Evolutionary conservation across 2,797 vertebrate species (phyloP), one percentile per base, ranked within the genome.

Genomic region (Salarias fasciatus): DNA sequence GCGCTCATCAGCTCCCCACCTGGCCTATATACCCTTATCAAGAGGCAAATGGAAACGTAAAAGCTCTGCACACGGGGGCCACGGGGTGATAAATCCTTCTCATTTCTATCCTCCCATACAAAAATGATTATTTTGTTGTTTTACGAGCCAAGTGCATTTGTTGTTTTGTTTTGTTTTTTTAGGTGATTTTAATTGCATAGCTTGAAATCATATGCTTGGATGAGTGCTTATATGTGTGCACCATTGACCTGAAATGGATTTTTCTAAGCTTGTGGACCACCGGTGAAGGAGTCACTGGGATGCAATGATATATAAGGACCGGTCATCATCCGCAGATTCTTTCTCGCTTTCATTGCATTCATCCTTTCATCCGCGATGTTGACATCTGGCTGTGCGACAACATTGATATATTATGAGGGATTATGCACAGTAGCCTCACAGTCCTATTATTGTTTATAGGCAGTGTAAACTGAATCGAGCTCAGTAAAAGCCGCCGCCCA

Each of bases 1-100:
- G 72, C 65, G 56, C 64, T 57, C 56, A 64, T 67, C 72, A 57
- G 53, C 33, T 68, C 42, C 46, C 15, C 11, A 31, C 62, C 36
- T 53, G 44, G 59, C 30, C 58, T 38, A 11, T 36, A 52, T 36
- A 52, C 40, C 49, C 15, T 49, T 24, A 55, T 68, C 55, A 41
- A 53, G 53, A 51, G 73, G 47, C 33, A 61, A 43, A 42, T 71
- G n/a, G 33, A 51, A 69, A 58, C 60, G 29, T 33, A 44, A 70
- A 62, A 70, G 44, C 53, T 74, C 44, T 67, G 51, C 56, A 28
- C 13, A 29, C 14, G n/a, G 6, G 11, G 53, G 11, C 15, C n/a
- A 33, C 28, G 35, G n/a, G 31, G 12, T 40, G 29, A 65, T 67
- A 46, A 63, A 61, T 70, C 45, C 0, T 45, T 55, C 63, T 58